Evolutionary conservation across 92 coral and sea anemone genomes (phyloP).

Genomic region (Umimayanthus chanpuru): DNA sequence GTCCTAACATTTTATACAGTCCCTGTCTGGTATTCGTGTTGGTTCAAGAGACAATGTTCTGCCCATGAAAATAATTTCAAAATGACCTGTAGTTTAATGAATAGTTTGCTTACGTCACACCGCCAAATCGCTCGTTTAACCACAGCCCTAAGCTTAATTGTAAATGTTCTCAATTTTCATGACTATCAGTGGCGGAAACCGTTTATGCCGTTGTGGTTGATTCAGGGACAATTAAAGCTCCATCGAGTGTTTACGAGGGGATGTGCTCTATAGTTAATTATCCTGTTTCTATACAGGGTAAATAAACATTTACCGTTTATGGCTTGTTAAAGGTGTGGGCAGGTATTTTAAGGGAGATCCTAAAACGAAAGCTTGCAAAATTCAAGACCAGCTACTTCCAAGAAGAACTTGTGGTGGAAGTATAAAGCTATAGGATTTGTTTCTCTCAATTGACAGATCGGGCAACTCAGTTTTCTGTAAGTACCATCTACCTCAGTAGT

Average conservation of each 20-base stretch:
- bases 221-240: background rate
- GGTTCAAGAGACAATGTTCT: background rate
- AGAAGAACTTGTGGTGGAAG: background rate
- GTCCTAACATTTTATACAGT: too few species aligned
- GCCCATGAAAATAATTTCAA: background rate
- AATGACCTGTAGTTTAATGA: background rate
- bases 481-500: background rate
- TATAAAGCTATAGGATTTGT: background rate
- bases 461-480: background rate
- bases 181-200: background rate
- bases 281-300: constrained; percentile 1
- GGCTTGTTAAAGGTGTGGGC: background rate
- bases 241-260: constrained; percentile 7
- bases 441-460: background rate
- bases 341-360: constrained; percentile 1
- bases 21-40: background rate
- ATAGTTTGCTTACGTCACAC: background rate
- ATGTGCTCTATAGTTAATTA: background rate
- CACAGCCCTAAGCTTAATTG: background rate
- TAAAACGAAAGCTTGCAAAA: background rate
- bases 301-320: background rate
- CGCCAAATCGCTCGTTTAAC: background rate
- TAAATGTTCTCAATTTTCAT: background rate
- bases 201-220: background rate
- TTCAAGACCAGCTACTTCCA: background rate